Conservation (phyloP, 2,797 vertebrate genomes). For the Eulemur mongoz region DNA sequence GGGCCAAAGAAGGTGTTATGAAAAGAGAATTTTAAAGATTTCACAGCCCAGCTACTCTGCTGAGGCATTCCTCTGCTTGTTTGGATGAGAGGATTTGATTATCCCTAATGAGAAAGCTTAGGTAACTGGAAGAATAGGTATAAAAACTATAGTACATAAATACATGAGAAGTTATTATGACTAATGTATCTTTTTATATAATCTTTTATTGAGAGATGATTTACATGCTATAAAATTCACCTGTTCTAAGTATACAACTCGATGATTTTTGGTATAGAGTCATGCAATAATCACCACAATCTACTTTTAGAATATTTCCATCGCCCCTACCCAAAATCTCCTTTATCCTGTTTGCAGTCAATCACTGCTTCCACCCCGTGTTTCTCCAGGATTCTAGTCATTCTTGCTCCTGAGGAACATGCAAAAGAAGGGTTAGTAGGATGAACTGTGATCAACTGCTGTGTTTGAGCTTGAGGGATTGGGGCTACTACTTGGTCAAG, state of each 20-base stretch:
- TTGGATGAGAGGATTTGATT: not conserved
- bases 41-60: not conserved
- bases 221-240: not conserved
- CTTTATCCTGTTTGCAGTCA: not conserved
- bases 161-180: not conserved
- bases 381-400: not conserved
- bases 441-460: not conserved
- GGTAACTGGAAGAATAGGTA: not conserved
- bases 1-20: not conserved
- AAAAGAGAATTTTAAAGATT: not conserved
- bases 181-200: not conserved
- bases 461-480: not conserved
- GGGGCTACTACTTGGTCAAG: not conserved
- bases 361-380: not conserved
- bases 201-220: not conserved
- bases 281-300: not conserved
- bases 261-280: not conserved
- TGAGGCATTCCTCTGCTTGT: not conserved
- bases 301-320: not conserved
- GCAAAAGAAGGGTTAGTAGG: not conserved
- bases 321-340: not conserved
- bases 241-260: not conserved
- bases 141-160: not conserved
- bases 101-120: not conserved
- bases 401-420: not conserved